These are phyloP conservation scores for Pachypanchax playfairii DNA, from an alignment of 2,113 vertebrate species.

Conservation along the genomic window DNA sequence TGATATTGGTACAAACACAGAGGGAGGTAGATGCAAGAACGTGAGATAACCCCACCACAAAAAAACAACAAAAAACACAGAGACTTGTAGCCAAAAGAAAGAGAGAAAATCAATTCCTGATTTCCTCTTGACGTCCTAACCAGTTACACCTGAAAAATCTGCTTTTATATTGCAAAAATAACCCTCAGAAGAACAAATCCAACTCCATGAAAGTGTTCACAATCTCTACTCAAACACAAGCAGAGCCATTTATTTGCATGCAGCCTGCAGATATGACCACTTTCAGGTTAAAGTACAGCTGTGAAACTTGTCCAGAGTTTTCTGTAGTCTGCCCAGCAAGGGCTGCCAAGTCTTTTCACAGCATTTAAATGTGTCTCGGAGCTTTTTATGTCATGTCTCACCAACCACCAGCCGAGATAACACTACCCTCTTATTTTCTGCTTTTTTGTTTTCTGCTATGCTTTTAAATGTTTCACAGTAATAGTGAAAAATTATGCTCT, in stretches of 20 bases:
- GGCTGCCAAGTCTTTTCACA: slow-evolving; percentile 27
- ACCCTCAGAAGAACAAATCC: slow-evolving; percentile 22
- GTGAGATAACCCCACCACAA: too few relatives aligned
- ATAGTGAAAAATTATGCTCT: neutral
- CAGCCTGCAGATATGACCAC: slow-evolving; percentile 19
- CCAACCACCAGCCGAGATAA: neutral
- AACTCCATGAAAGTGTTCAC: neutral
- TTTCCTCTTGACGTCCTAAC: too few relatives aligned
- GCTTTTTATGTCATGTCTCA: slow-evolving; percentile 11
- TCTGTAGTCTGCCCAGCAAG: slow-evolving; percentile 10
- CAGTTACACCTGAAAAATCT: slow-evolving; percentile 2
- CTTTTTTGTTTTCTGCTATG: slow-evolving; percentile 5
- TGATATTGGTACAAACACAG: too few relatives aligned
- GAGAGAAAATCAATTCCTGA: too few relatives aligned
- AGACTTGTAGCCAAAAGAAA: neutral
- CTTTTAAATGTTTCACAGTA: neutral
- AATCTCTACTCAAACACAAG: slow-evolving; percentile 16
- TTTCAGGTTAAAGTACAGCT: slow-evolving; percentile 39
- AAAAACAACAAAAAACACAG: neutral
- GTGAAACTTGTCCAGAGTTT: slow-evolving; percentile 35
- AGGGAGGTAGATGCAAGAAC: too few relatives aligned
- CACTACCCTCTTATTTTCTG: neutral
- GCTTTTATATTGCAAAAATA: slow-evolving; percentile 4
- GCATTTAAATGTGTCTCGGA: slow-evolving; percentile 12
- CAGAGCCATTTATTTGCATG: slow-evolving; percentile 17